Evolutionary conservation across 2,113 vertebrate genomes (phyloP).

Genomic region (Antennarius striatus): DNA sequence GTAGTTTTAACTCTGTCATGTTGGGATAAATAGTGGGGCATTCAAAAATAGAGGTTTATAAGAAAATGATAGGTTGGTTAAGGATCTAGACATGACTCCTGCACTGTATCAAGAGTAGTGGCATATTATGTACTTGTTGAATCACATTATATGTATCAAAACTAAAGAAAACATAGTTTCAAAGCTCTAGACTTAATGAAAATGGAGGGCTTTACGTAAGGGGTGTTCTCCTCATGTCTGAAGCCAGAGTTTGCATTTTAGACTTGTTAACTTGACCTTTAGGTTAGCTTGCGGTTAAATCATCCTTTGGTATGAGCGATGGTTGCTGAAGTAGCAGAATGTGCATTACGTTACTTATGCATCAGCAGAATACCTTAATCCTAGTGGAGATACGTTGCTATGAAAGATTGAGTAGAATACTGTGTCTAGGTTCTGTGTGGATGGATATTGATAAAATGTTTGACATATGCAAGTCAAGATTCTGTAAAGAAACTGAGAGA

Average conservation of each 20-base stretch:
- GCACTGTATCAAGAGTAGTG: too few relatives aligned
- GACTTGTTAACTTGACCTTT: slow-evolving; percentile 67
- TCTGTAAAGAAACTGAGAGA: background rate
- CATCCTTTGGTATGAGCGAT: slow-evolving; percentile 39
- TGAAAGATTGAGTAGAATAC: background rate
- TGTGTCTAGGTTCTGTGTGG: background rate
- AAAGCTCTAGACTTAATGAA: too few relatives aligned
- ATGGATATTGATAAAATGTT: background rate
- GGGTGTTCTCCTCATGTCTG: background rate
- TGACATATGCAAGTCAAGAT: slow-evolving; percentile 3
- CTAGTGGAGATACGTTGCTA: background rate
- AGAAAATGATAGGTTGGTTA: too few relatives aligned
- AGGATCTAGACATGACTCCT: too few relatives aligned
- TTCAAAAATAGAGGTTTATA: too few relatives aligned
- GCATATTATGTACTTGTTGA: too few relatives aligned
- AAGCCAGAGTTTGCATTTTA: slow-evolving; percentile 53
- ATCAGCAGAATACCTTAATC: slow-evolving; percentile 26
- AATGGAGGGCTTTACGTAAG: background rate
- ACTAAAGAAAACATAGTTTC: too few relatives aligned
- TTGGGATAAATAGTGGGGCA: too few relatives aligned
- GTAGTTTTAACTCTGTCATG: too few relatives aligned
- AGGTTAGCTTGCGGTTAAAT: slow-evolving; percentile 53
- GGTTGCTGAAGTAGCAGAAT: slow-evolving; percentile 17
- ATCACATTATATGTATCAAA: too few relatives aligned
- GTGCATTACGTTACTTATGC: slow-evolving; percentile 43